Evolutionary conservation across 2,797 vertebrate species (phyloP), one percentile per base, ranked within the genome.

Genomic region (Liasis olivaceus): DNA sequence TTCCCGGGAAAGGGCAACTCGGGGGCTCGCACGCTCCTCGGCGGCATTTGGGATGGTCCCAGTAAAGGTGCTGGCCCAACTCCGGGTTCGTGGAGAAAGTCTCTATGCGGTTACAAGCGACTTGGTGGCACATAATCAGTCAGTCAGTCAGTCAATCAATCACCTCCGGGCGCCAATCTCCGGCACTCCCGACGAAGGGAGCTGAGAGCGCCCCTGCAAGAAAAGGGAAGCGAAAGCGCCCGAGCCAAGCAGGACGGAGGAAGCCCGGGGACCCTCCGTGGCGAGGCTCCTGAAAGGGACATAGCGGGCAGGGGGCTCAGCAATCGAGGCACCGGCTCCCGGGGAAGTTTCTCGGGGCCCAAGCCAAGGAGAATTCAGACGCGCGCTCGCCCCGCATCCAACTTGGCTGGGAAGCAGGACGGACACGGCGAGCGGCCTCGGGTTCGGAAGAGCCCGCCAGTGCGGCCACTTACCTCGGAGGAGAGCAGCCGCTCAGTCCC

Each of bases 381-480:
- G n/a, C 9, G 81, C 77, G 13, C 22, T 47, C 3, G 15, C 28
- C 24, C 17, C 59, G 59, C 8, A 28, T 22, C 22, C 9, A 20
- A 11, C 14, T 26, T 87, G 15, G 28, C 59, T 14, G 5, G 22
- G 20, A 26, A 14, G 60, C 5, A 24, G n/a, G 56, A 58, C n/a
- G 56, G 17, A 4, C 14, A 56, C 56, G 54, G 8, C 7, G 36
- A 26, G 60, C 13, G 24, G 77, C 42, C 47, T 81, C 47, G 2
- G 15, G 72, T 24, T 24, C 24, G 26, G 5, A 13, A 1, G 69
- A 63, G 62, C 1, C 0, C 20, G 14, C 13, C 12, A 47, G 17
- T 8, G 28, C 58, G 0, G 1, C 2, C 0, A 60, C 92, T 36
- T 69, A 93, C 92, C 92, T 93, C 56, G 2, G n/a, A 17, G 13